Conservation (phyloP, 2,797 vertebrate species). For the Yasuhikotakia modesta region DNA sequence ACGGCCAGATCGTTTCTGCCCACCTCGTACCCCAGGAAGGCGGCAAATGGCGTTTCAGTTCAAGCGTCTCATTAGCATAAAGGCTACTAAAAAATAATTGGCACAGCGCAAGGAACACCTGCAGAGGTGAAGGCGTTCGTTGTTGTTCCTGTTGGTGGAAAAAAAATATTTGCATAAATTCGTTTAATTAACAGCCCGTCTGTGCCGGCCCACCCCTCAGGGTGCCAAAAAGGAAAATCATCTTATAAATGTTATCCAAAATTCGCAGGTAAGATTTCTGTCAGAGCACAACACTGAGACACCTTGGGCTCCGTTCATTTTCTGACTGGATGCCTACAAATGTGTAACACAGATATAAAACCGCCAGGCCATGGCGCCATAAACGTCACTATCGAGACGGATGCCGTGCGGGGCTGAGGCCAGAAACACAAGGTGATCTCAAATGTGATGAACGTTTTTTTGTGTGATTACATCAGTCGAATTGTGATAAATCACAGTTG, state of each 20-base stretch:
- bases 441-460: slow-evolving; percentile 3
- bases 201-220: background rate
- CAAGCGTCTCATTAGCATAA: slow-evolving; percentile 32
- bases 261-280: background rate
- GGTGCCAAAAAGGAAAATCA: background rate
- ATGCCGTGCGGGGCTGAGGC: slow-evolving; percentile 11
- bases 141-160: background rate
- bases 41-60: slow-evolving; percentile 10
- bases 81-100: slow-evolving; percentile 44
- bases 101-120: slow-evolving; percentile 34
- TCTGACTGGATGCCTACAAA: slow-evolving; percentile 46
- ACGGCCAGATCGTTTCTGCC: slow-evolving; percentile 27
- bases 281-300: slow-evolving; percentile 8
- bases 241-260: slow-evolving; percentile 5
- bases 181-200: slow-evolving; percentile 8
- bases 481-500: background rate
- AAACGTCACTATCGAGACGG: slow-evolving; percentile 46
- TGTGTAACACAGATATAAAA: slow-evolving; percentile 49
- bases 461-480: background rate
- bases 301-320: slow-evolving; percentile 43
- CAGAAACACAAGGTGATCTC: slow-evolving; percentile 13
- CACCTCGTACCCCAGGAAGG: slow-evolving; percentile 21
- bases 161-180: slow-evolving; percentile 8
- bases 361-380: slow-evolving; percentile 38
- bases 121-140: slow-evolving; percentile 29